Evolutionary conservation across 2,888 invertebrate species (phyloP), one percentile per base, ranked within the genome.

Genomic region (Sminthurinus aureus): DNA sequence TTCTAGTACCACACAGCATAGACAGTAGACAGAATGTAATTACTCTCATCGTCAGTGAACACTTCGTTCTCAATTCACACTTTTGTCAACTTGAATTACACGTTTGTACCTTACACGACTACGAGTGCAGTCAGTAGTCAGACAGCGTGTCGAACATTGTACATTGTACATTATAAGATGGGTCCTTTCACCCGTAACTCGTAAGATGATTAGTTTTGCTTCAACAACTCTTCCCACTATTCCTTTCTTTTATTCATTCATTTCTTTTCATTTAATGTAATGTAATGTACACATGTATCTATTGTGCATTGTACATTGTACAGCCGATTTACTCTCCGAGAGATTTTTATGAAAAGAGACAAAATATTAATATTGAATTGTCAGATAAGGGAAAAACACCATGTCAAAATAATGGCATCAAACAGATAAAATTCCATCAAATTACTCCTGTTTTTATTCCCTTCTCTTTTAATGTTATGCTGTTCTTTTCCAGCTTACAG

Each of bases 71-170:
- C 0, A 4, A 2, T 12, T 22, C 69, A 38, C 15, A 51, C 75
- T 75, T 52, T 20, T 75, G 75, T 75, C 75, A 75, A 52, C 75
- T 75, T 75, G 75, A 26, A 75, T 75, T 51, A 75, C 75, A 22
- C 18, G 15, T 22, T 67, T 38, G 38, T 38, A n/a, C n/a, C 6
- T 38, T 38, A 38, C 38, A 38, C 3, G 38, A 6, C 38, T 38
- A 6, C 38, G 6, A 38, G 6, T 4, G 38, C n/a, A n/a, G n/a
- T n/a, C n/a, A n/a, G 38, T 38, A 38, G 38, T 38, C 38, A 38
- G 38, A 38, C 38, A 38, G 38, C 38, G 6, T 38, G 38, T 38
- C 38, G 38, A 38, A 38, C 38, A 38, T 58, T 58, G 58, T 18
- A 58, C 58, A 58, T 18, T 58, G 58, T 15, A 58, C 18, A 18